Evolutionary conservation across 2,797 vertebrate genomes (phyloP).

Genomic region (Anabas testudineus): DNA sequence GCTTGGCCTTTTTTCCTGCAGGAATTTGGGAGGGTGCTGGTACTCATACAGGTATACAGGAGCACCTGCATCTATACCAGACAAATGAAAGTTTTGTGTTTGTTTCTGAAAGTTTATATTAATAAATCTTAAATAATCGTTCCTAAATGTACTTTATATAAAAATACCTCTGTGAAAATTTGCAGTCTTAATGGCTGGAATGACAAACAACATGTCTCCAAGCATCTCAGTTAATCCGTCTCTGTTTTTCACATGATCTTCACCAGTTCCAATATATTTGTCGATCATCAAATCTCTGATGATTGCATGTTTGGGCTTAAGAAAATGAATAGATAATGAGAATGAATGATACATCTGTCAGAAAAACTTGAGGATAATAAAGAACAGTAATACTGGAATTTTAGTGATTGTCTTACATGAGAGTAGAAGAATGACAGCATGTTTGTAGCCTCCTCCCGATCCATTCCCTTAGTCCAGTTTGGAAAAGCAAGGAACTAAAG

Average conservation of each 20-base stretch:
- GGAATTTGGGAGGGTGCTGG: no score
- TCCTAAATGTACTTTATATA: no score
- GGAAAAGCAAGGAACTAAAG: no score
- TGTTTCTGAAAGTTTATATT: no score
- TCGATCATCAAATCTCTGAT: constrained; percentile 63
- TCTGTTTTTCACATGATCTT: constrained; percentile 77
- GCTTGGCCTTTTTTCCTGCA: no score
- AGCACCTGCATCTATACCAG: no score
- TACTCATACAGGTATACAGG: no score
- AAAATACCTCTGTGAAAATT: constrained; percentile 87
- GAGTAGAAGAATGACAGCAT: constrained; percentile 15
- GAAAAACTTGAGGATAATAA: constrained; percentile 2
- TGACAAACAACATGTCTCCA: constrained; percentile 80
- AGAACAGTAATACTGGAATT: background rate
- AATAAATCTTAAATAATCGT: no score
- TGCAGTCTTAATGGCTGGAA: constrained; percentile 79
- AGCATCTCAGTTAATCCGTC: constrained; percentile 78
- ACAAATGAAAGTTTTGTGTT: no score
- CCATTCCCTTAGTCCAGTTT: constrained; percentile 82
- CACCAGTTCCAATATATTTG: constrained; percentile 79
- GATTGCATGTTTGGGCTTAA: constrained; percentile 57
- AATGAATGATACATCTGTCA: constrained; percentile 10
- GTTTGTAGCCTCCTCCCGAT: constrained; percentile 44
- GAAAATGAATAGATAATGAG: constrained; percentile 25
- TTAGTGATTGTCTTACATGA: constrained; percentile 66